phyloP scores from a whole-genome alignment of 2,888 invertebrate genomes.

The Epinotia bilunana region DNA sequence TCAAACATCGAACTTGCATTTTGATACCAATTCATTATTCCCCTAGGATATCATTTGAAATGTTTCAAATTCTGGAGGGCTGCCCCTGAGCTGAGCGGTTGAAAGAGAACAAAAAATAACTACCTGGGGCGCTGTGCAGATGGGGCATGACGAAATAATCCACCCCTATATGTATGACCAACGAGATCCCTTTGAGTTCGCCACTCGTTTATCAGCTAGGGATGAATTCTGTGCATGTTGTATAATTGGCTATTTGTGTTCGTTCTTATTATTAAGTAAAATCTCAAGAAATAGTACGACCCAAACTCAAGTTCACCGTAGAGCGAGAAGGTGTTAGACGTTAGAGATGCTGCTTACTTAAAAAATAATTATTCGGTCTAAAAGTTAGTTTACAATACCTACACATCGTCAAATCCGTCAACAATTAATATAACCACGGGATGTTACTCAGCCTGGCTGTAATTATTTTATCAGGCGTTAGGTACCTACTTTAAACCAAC shows the following conservation, averaged over 20 bases:
- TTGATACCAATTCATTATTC: slow-evolving; percentile 3
- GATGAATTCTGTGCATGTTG: neutral
- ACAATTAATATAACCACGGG: neutral
- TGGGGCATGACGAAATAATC: slow-evolving; percentile 14
- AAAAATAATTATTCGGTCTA: neutral
- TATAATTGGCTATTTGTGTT: neutral
- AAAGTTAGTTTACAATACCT: neutral
- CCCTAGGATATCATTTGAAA: slow-evolving; percentile 1
- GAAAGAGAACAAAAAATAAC: slow-evolving; percentile 26
- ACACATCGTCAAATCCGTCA: neutral
- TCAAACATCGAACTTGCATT: neutral
- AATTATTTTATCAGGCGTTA: slow-evolving; percentile 22
- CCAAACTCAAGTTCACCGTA: neutral
- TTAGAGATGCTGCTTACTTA: neutral
- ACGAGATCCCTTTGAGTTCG: slow-evolving; percentile 8
- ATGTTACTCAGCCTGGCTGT: neutral
- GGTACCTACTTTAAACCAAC: neutral
- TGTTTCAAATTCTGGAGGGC: slow-evolving; percentile 2
- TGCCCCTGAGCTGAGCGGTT: too few relatives aligned
- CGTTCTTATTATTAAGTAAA: neutral
- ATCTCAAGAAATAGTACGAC: neutral
- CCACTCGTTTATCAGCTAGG: slow-evolving; percentile 6
- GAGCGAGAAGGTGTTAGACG: neutral
- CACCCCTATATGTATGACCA: slow-evolving; percentile 18
- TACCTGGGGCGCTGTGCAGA: slow-evolving; percentile 20